Evolutionary conservation across 2,113 vertebrate species (phyloP).

Genomic region (Apaloderma vittatum): DNA sequence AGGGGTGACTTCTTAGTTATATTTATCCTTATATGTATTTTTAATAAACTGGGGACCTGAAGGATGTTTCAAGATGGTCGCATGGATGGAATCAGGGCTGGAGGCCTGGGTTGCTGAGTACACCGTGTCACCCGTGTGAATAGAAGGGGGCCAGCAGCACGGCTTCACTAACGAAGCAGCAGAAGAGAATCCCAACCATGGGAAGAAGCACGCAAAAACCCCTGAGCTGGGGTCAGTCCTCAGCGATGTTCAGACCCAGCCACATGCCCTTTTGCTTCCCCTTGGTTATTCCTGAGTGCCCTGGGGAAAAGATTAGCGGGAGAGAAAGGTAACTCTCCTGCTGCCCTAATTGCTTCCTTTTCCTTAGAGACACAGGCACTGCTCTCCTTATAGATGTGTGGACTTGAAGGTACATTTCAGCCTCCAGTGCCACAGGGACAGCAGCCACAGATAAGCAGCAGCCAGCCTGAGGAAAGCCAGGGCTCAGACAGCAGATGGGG

Average conservation of each 20-base stretch:
- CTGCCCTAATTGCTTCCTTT: neutral
- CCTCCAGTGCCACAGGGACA: neutral
- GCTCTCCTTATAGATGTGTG: neutral
- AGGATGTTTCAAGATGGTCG: neutral
- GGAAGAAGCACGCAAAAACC: neutral
- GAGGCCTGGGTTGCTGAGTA: neutral
- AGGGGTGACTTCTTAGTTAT: neutral
- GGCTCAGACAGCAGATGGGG: neutral
- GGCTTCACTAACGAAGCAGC: neutral
- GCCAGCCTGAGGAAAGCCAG: neutral
- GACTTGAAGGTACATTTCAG: neutral
- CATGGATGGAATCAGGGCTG: neutral
- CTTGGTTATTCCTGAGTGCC: neutral
- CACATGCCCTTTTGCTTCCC: neutral
- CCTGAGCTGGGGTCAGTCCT: too few relatives aligned
- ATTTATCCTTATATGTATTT: neutral
- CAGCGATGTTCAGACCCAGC: neutral
- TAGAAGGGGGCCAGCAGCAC: neutral
- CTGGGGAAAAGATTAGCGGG: neutral
- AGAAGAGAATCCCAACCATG: neutral
- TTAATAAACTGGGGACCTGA: neutral
- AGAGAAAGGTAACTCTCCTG: neutral
- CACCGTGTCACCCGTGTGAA: rapidly evolving
- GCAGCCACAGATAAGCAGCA: neutral
- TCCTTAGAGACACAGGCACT: neutral